Conservation (phyloP, 2,113 vertebrate genomes). For the Plecotus auritus region DNA sequence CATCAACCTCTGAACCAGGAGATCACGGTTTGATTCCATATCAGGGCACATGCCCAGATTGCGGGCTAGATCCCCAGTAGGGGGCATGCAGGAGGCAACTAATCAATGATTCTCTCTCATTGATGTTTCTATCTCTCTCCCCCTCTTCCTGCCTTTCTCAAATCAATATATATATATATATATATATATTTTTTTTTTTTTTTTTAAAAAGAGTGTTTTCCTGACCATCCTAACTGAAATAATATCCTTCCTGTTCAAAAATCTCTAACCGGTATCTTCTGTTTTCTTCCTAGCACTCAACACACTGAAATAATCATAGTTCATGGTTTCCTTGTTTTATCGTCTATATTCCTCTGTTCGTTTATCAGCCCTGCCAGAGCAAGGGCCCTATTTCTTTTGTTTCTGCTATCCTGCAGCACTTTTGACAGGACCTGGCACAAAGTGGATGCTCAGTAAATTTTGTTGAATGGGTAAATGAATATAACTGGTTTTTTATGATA, state of each 20-base stretch:
- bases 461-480: not conserved
- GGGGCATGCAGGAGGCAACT: too few species aligned
- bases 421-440: not conserved
- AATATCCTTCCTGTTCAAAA: not conserved
- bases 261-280: not conserved
- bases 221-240: not conserved
- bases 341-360: not conserved
- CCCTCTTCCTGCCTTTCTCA: too few species aligned
- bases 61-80: too few species aligned
- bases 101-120: too few species aligned
- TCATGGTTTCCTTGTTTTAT: not conserved
- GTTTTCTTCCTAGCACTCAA: not conserved
- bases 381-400: not conserved
- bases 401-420: not conserved
- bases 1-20: too few species aligned
- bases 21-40: too few species aligned
- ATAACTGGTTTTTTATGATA: not conserved
- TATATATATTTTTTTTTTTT: too few species aligned
- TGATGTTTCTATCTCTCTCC: too few species aligned
- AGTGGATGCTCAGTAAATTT: not conserved
- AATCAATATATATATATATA: too few species aligned
- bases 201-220: not conserved
- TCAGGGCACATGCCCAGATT: too few species aligned
- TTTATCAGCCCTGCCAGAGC: not conserved
- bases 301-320: not conserved